Base-by-base conservation (phyloP, 2,113 vertebrate species). In the Brienomyrus longianalis region DNA sequence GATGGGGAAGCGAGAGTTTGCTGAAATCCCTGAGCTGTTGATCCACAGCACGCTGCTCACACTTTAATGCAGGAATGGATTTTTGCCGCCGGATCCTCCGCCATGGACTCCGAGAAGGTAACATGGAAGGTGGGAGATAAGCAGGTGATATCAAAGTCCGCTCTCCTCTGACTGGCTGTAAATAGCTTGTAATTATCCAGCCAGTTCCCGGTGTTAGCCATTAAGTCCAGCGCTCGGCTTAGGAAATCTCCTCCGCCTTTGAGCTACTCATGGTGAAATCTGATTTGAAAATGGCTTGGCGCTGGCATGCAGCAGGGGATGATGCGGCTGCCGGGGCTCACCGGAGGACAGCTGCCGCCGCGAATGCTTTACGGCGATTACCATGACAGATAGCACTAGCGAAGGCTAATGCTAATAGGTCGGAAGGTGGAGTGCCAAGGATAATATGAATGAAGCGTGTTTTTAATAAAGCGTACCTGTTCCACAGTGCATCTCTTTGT, bases 161-260 rank as follows among this genome's bases (percentile, higher is more conserved):
- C 83, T 86, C 83, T 23, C 83, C 83, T 15, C 83, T 13, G 83
- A 86, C 47, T 48, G n/a, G 21, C 83, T 86, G 19, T 86, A 86
- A 86, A 86, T 80, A 50, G 83, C 83, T 86, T 86, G 83, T 86
- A 86, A 86, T 86, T 86, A 86, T 86, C 83, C 83, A 48, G 15
- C 45, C 83, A n/a, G 23, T 51, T 86, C 13, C 48, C 83, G 5
- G 47, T 51, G 83, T 86, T 51, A 86, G 83, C 83, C 83, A 50
- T 86, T 51, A 51, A 51, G 83, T 48, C 39, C 35, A 15, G 45
- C 45, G 23, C 83, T 86, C 2, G 48, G 83, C 83, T 48, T 45
- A 86, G 83, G 50, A 51, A 86, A 86, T 86, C 83, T 27, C 83
- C 23, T 51, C 83, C 9, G 48, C 83, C 23, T 70, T 86, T 48